A percentile compares a stretch with the other conserved stretches of the same genome.
These are phyloP conservation scores for Hoplodrina ambigua DNA, from an alignment of 2,888 invertebrate genomes.

Conservation along the genomic window DNA sequence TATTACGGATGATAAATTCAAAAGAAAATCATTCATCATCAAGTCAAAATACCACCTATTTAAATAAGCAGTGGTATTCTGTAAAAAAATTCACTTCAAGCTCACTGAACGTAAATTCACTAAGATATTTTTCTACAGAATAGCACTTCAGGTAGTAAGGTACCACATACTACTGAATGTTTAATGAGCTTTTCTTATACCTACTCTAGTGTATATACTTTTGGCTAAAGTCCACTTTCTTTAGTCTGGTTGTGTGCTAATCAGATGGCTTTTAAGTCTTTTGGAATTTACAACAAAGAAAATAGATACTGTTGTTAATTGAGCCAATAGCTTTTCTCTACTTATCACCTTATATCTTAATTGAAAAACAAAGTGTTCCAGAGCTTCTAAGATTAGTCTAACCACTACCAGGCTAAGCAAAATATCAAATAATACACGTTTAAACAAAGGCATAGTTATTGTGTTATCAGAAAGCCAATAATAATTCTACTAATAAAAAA, in stretches of 20 bases:
- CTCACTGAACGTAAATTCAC: too few relatives aligned
- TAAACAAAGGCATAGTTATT: too few relatives aligned
- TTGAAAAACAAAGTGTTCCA: slow-evolving; percentile 39
- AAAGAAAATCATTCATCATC: too few relatives aligned
- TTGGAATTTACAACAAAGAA: slow-evolving; percentile 23
- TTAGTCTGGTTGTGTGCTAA: background rate
- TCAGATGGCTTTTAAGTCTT: slow-evolving; percentile 7
- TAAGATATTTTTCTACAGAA: too few relatives aligned
- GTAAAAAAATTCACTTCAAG: too few relatives aligned
- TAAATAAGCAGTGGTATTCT: too few relatives aligned
- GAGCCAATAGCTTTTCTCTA: slow-evolving; percentile 18
- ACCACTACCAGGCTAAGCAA: background rate
- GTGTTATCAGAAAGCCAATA: too few relatives aligned
- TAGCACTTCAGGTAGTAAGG: too few relatives aligned
- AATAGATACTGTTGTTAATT: slow-evolving; percentile 19
- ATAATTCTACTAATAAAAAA: too few relatives aligned
- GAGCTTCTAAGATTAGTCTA: background rate
- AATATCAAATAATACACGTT: background rate
- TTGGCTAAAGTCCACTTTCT: background rate
- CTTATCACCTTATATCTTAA: slow-evolving; percentile 32
- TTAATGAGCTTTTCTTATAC: background rate
- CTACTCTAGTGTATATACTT: background rate
- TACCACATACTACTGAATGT: too few relatives aligned
- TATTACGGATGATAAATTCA: too few relatives aligned
- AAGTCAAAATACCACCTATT: too few relatives aligned